Conservation (phyloP, 2,888 invertebrate species). For the Cantharis lateralis region DNA sequence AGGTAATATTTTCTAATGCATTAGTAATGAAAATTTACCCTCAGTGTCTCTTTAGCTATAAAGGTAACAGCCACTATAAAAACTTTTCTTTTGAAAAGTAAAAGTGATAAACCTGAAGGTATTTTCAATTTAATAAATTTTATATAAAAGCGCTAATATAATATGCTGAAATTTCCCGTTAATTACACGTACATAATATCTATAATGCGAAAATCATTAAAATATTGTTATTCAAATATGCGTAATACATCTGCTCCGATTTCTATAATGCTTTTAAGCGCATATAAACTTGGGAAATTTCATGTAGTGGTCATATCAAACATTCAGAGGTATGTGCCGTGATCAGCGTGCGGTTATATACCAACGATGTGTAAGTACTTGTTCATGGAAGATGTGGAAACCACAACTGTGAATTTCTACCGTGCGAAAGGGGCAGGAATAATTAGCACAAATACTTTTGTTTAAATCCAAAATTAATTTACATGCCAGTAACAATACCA, state of each 20-base stretch:
- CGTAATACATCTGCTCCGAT: not conserved
- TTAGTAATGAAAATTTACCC: not conserved
- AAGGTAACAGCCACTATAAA: not conserved
- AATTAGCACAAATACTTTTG: not conserved
- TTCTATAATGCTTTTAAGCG: not conserved
- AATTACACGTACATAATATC: no score
- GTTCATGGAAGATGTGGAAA: slow-evolving; percentile 10
- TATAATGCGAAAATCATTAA: no score
- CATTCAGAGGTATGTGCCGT: slow-evolving; percentile 20
- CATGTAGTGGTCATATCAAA: slow-evolving; percentile 24
- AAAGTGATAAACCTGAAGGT: not conserved
- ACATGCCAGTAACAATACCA: not conserved
- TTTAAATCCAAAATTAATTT: not conserved
- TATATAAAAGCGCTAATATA: not conserved
- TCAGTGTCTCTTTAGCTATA: not conserved
- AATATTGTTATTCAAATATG: not conserved
- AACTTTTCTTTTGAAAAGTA: not conserved
- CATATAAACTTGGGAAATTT: not conserved
- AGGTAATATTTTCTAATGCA: not conserved
- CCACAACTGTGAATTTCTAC: slow-evolving; percentile 10
- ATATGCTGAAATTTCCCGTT: not conserved
- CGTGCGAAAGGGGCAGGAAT: not conserved
- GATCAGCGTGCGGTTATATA: slow-evolving; percentile 17
- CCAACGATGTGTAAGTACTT: slow-evolving; percentile 5
- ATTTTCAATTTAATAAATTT: not conserved